A percentile compares a stretch with the other conserved stretches of the same genome.
Evolutionary conservation across 2,888 invertebrate species (phyloP).

Genomic region (Campaea margaritaria): DNA sequence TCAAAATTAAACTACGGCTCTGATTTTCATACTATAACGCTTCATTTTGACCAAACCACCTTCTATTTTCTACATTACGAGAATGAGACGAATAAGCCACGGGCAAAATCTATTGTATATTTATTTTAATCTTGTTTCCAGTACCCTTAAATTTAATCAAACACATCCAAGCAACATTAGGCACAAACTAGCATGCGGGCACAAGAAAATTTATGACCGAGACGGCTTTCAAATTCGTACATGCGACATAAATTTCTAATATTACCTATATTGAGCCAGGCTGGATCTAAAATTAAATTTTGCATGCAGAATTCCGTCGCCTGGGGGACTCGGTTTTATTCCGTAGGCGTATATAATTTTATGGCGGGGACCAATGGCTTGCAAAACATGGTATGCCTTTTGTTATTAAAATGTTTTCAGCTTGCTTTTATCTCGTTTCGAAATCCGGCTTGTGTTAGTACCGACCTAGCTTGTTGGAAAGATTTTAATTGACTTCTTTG

Average conservation of each 20-base stretch:
- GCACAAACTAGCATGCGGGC: conserved; percentile 36
- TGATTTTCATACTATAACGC: no score
- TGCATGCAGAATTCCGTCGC: conserved; percentile 79
- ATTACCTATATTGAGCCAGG: conserved; percentile 83
- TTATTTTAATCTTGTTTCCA: neutral
- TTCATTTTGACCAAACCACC: no score
- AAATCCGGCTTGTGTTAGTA: no score
- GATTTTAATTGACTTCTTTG: no score
- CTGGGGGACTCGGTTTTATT: conserved; percentile 75
- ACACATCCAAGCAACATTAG: conserved; percentile 20
- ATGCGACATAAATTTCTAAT: conserved; percentile 81
- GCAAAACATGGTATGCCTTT: conserved; percentile 74
- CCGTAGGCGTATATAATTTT: conserved; percentile 85
- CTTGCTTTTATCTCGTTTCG: conserved; percentile 26
- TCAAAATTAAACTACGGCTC: no score
- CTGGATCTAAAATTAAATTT: conserved; percentile 83
- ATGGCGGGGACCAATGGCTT: conserved; percentile 82
- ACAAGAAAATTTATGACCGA: conserved; percentile 65
- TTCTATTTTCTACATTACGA: no score
- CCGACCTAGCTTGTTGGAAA: no score
- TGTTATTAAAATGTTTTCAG: conserved; percentile 53
- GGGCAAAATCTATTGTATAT: neutral
- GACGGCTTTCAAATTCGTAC: conserved; percentile 71
- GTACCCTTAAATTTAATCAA: conserved; percentile 3
- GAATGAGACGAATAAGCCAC: no score